Base-by-base conservation (phyloP, 1,140 invertebrate genomes). In the Chymomyza costata region DNA sequence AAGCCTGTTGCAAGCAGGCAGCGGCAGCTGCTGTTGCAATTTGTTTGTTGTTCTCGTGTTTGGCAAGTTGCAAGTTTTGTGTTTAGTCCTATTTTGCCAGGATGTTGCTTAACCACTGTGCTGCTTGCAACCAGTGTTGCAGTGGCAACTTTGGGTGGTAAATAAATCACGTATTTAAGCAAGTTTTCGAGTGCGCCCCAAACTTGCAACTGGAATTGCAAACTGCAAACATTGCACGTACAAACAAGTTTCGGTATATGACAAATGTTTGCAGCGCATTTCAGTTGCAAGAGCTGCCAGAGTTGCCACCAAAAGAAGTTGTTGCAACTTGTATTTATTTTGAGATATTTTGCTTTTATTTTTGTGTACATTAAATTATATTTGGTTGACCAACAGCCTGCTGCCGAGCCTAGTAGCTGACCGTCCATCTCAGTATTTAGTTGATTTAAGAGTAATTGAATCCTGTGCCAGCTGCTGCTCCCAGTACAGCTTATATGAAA, bases 81-180 rank as follows among this genome's bases (percentile, higher is more conserved):
- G 44, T n/a, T n/a, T 38, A 45, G 47, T 40, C 49, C 46, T 55
- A 49, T 55, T 50, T 37, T 18, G 18, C 50, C 11, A 10, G 13
- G 34, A n/a, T n/a, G n/a, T n/a, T n/a, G n/a, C n/a, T n/a, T 40
- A 49, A 32, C 41, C 40, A 49, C 61, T 30, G n/a, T n/a, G 39
- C 48, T 55, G 32, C 50, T 38, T 31, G 28, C 25, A 53, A 31
- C 32, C 41, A 57, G 44, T 53, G 30, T 15, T 31, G n/a, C 43
- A 28, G 21, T 10, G 18, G 30, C 7, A n/a, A 14, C 45, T 15
- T 62, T 78, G 71, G 73, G 50, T 65, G 48, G 54, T 62, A 76
- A 80, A 78, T 80, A 78, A 78, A 78, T 78, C 71, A 78, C 71
- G 67, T 78, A 80, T 78, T 80, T 78, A 78, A 78, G 67, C 71